These are phyloP conservation scores for Phrynosoma blainvillii DNA, from an alignment of 2,113 vertebrate genomes.

Conservation along the genomic window DNA sequence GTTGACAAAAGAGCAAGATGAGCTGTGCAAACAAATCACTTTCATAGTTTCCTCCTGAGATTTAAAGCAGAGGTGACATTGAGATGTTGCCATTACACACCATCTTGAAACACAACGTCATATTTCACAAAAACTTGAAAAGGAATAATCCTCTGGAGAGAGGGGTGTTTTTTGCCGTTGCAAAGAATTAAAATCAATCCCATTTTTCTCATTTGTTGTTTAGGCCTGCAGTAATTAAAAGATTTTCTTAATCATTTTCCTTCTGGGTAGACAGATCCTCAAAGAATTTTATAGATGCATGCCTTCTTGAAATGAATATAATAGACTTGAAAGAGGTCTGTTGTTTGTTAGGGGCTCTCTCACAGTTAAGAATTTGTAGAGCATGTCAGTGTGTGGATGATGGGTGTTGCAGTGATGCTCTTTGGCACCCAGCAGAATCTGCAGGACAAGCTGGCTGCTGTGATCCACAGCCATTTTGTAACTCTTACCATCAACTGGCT, in stretches of 20 bases:
- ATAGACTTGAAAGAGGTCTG: background rate
- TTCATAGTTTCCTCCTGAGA: constrained; percentile 8
- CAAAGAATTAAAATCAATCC: constrained; percentile 13
- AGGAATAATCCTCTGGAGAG: background rate
- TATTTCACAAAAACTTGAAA: constrained; percentile 29
- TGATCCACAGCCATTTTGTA: too few species aligned
- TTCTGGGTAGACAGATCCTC: background rate
- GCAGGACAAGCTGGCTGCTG: too few species aligned
- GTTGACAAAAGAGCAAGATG: background rate
- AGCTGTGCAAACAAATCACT: background rate
- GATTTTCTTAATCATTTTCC: background rate
- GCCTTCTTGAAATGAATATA: background rate
- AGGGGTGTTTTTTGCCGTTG: background rate
- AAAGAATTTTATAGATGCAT: constrained; percentile 1
- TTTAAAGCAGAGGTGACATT: background rate
- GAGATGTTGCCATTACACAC: background rate
- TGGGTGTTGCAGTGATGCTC: too few species aligned
- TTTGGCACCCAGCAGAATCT: too few species aligned
- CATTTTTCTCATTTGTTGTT: constrained; percentile 1
- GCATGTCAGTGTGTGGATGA: too few species aligned
- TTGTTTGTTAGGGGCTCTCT: background rate
- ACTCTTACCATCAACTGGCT: too few species aligned
- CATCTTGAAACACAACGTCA: constrained; percentile 15
- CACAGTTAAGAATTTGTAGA: background rate
- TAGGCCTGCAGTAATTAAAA: background rate